Evolutionary conservation across 2,113 vertebrate species (phyloP), one percentile per base, ranked within the genome.

Genomic region (Bufo gargarizans): DNA sequence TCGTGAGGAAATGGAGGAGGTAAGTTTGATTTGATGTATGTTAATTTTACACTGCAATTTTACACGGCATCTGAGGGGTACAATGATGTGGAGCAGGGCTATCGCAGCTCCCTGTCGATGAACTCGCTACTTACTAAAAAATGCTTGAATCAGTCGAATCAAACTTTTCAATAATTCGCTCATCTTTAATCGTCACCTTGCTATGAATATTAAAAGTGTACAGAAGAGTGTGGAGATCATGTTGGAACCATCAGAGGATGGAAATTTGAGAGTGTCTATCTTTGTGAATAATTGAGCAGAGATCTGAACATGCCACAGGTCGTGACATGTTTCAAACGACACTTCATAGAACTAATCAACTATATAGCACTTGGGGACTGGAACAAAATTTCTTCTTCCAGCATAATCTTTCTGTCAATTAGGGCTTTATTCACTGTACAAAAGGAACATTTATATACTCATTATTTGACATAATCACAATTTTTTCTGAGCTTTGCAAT

Each of bases 311-410:
- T 74, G 84, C 71, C 84, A 76, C 56, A 47, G 84, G 84, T 76
- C 71, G n/a, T 85, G 84, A 76, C 84, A 85, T 56, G 7, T 61
- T 61, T 72, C 50, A 85, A 59, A 74, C 43, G 84, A 76, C 71
- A 76, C 84, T 76, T 85, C 71, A 85, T 85, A 45, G 22, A 77
- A 47, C 49, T 84, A 84, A 84, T 84, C 65, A 71, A 53, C 65
- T 33, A 53, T 72, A 12, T 49, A 72, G 65, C n/a, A 45, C n/a
- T 84, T 72, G 53, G 58, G 47, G 79, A 61, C 56, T 82, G 58
- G 79, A 82, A 82, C 56, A 47, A 33, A 14, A 59, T 80, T 80
- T 59, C 56, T 45, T 61, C 79, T 45, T 43, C 63, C 58, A 19
- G 56, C 58, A 82, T 43, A 59, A 82, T 82, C 79, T 45, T 59